These are phyloP conservation scores for Corythornis vintsioides DNA, from an alignment of 2,113 vertebrate species.

Conservation along the genomic window DNA sequence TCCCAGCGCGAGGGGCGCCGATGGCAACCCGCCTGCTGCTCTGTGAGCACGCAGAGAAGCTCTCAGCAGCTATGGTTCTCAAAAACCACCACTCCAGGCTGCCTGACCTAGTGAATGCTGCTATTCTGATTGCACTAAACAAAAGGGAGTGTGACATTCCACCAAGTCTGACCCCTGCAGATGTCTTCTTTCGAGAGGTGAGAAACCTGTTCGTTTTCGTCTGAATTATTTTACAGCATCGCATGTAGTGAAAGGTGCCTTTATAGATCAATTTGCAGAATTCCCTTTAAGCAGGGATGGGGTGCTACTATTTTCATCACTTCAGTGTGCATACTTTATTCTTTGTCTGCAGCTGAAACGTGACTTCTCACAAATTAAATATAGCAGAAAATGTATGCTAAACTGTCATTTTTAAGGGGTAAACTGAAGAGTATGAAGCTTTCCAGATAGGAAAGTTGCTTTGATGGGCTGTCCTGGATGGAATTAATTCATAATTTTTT, in stretches of 20 bases:
- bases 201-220: background rate
- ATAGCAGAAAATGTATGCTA: background rate
- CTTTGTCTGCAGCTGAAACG: background rate
- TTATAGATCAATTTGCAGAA: background rate
- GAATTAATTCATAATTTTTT: background rate
- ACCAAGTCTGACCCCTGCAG: conserved; percentile 86
- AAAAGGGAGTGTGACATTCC: conserved; percentile 78
- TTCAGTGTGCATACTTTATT: background rate
- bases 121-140: conserved; percentile 80
- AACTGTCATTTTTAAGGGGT: background rate
- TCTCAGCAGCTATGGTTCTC: conserved; percentile 87
- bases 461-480: background rate
- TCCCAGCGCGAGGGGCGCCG: conserved; percentile 71
- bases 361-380: background rate
- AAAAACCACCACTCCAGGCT: conserved; percentile 91
- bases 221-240: background rate
- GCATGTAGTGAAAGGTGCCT: background rate
- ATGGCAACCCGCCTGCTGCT: conserved; percentile 90
- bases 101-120: conserved; percentile 85
- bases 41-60: conserved; percentile 93
- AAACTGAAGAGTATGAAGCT: background rate
- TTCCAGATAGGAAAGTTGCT: background rate
- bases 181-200: conserved; percentile 97
- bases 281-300: background rate
- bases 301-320: background rate